These are phyloP conservation scores for Sakesphorus luctuosus DNA, from an alignment of 2,113 vertebrate species.

Conservation along the genomic window DNA sequence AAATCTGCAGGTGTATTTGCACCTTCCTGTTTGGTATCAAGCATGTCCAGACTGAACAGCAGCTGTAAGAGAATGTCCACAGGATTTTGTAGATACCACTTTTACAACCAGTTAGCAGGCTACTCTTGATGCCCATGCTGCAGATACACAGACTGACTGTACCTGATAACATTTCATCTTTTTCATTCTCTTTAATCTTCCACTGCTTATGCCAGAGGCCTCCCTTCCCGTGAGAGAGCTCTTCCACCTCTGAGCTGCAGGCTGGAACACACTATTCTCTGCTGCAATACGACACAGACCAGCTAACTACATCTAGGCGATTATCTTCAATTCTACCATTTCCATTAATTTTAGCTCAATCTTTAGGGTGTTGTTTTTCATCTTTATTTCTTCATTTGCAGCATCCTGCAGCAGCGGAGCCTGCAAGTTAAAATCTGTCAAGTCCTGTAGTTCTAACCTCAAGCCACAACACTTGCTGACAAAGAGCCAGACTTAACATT, in stretches of 20 bases:
- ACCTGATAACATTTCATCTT: not conserved
- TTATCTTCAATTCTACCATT: not conserved
- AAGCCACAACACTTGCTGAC: slow-evolving; percentile 16
- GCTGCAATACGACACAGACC: not conserved
- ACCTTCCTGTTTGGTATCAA: not conserved
- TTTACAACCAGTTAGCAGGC: not conserved
- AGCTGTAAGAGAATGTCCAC: not conserved
- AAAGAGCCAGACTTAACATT: slow-evolving; percentile 39
- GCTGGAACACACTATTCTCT: not conserved
- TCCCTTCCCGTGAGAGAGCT: not conserved
- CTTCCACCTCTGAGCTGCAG: not conserved
- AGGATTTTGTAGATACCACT: not conserved
- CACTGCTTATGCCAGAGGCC: not conserved
- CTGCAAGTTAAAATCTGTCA: slow-evolving; percentile 39
- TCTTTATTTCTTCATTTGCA: slow-evolving; percentile 10
- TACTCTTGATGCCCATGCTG: not conserved
- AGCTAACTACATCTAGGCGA: not conserved
- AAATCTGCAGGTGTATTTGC: not conserved
- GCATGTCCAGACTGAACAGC: not conserved
- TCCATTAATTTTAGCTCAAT: slow-evolving; percentile 28
- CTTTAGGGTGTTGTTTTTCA: slow-evolving; percentile 15
- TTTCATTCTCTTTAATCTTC: not conserved
- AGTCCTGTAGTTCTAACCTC: slow-evolving; percentile 32
- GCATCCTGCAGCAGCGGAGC: slow-evolving; percentile 17
- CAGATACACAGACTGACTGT: not conserved